Evolutionary conservation across 2,888 invertebrate genomes (phyloP).

Genomic region (Nomada fucata): DNA sequence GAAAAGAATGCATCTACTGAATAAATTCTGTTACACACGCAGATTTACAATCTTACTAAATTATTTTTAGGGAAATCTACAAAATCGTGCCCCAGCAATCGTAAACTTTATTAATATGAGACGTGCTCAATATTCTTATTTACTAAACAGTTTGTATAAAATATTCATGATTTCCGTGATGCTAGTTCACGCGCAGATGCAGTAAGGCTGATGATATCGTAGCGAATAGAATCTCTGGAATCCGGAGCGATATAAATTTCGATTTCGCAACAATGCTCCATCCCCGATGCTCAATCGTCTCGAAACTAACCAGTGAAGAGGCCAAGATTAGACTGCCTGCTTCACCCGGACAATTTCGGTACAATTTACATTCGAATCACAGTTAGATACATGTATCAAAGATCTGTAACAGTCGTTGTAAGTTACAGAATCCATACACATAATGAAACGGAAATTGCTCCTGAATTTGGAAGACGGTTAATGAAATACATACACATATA

Average conservation of each 20-base stretch:
- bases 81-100: too few species aligned
- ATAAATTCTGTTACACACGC: too few species aligned
- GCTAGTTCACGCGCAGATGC: neutral
- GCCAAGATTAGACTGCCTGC: constrained; percentile 26
- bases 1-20: too few species aligned
- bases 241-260: constrained; percentile 18
- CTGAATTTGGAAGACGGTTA: too few species aligned
- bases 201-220: neutral
- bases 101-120: too few species aligned
- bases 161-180: too few species aligned
- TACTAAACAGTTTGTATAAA: too few species aligned
- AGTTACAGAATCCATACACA: constrained; percentile 16
- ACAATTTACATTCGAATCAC: constrained; percentile 66
- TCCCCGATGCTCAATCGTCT: constrained; percentile 24
- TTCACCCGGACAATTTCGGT: constrained; percentile 45
- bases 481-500: too few species aligned
- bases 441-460: too few species aligned
- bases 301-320: constrained; percentile 33
- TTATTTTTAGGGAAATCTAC: too few species aligned
- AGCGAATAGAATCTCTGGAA: neutral
- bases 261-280: constrained; percentile 19
- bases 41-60: too few species aligned
- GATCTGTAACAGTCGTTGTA: constrained; percentile 33
- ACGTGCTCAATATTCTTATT: too few species aligned
- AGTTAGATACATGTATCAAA: neutral